Evolutionary conservation across 2,888 invertebrate genomes (phyloP).

Genomic region (Melanchra persicariae): DNA sequence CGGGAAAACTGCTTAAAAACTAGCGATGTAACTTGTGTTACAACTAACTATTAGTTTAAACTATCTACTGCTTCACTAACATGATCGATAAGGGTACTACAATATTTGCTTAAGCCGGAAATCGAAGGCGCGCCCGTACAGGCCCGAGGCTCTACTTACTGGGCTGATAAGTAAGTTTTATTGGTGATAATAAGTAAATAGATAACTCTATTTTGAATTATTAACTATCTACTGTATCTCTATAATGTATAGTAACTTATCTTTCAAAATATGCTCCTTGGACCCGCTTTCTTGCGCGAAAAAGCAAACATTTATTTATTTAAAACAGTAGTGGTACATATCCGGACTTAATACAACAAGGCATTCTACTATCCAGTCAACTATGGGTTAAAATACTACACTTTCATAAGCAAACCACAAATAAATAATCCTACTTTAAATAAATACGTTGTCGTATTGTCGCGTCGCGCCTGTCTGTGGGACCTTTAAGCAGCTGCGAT

Average conservation of each 20-base stretch:
- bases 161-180: constrained; percentile 59
- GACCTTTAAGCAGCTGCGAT: not conserved
- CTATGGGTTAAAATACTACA: too few species aligned
- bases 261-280: not conserved
- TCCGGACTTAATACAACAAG: too few species aligned
- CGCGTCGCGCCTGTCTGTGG: not conserved
- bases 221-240: not conserved
- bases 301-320: not conserved
- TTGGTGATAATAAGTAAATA: constrained; percentile 45
- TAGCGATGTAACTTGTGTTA: constrained; percentile 3
- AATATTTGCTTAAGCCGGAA: constrained; percentile 81
- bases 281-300: not conserved
- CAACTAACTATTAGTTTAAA: constrained; percentile 39
- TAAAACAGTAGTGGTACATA: too few species aligned
- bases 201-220: constrained; percentile 45
- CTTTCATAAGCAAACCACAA: too few species aligned
- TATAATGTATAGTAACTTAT: not conserved
- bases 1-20: not conserved
- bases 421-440: too few species aligned
- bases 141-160: constrained; percentile 39
- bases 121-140: constrained; percentile 71
- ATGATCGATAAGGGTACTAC: constrained; percentile 65
- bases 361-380: too few species aligned
- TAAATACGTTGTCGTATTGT: not conserved
- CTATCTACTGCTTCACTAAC: constrained; percentile 40